Base-by-base conservation (phyloP, 2,888 invertebrate genomes). In the Perizoma affinitatum region DNA sequence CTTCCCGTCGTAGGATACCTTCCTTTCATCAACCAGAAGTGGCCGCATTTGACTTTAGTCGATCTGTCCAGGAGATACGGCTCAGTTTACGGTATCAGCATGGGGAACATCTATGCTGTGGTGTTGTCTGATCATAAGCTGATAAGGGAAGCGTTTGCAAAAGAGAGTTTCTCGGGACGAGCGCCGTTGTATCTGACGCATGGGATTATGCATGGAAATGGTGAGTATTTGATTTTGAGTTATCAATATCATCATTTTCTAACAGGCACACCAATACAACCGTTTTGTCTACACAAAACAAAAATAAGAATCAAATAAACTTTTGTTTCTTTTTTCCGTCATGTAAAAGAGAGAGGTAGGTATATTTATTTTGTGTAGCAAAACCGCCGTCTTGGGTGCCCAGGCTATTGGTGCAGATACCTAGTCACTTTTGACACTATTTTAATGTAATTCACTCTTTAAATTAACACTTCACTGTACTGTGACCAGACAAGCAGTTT, bases 201-300 rank as follows among this genome's bases (percentile, higher is more conserved):
- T 78, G 97, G 97, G 40, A 96, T 97, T 62, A 96, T 97, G 96
- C 93, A 96, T 63, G 97, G 97, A 70, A 95, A 96, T 80, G 98
- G 98, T 97, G 85, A 94, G 94, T 68, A 36, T 9, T 4, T 46
- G 44, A 9, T 8, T 43, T 43, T 43, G 8, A n/a, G 3, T 9
- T n/a, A 43, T 9, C 7, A 4, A 9, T 10, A 43, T 10, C 6
- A 4, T 10, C n/a, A n/a, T n/a, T n/a, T 10, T 22, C 22, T 22
- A 22, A 3, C 22, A 22, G 22, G 22, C 22, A 22, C 22, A 22
- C 22, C 22, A 22, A 22, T 22, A 22, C 22, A 22, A 22, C 22
- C 22, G 22, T 22, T 22, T 22, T 22, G 3, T 22, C 22, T 22
- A 22, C 22, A 22, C 1, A 22, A 22, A 3, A 22, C 3, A 22